These are phyloP conservation scores for Microtus montanus DNA, from an alignment of 2,113 vertebrate genomes.

Conservation along the genomic window DNA sequence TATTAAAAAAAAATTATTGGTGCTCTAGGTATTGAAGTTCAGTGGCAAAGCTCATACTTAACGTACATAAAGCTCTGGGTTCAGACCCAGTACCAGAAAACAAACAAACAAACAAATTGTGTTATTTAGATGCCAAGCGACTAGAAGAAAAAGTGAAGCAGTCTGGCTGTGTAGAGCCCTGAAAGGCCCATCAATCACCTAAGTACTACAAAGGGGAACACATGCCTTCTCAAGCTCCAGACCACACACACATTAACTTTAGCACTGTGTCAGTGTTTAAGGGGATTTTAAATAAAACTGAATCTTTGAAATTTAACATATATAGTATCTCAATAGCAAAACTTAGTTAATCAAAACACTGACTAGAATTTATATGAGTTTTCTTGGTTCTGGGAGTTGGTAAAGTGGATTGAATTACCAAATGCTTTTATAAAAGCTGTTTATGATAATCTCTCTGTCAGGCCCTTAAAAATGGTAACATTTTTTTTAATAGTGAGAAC, in stretches of 20 bases:
- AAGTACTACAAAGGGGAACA: background rate
- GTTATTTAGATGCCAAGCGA: slow-evolving; percentile 32
- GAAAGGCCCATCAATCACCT: background rate
- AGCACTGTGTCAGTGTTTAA: slow-evolving; percentile 18
- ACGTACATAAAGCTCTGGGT: background rate
- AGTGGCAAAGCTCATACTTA: background rate
- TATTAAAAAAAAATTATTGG: slow-evolving; percentile 29
- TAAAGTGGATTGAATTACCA: slow-evolving; percentile 49
- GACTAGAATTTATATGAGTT: background rate
- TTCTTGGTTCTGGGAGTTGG: slow-evolving; percentile 9
- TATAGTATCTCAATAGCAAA: slow-evolving; percentile 36
- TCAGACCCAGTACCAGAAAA: background rate
- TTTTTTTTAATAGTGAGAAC: background rate
- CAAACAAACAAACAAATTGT: background rate
- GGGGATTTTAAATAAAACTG: slow-evolving; percentile 46
- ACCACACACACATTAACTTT: background rate
- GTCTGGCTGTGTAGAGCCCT: background rate
- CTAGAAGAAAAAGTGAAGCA: slow-evolving; percentile 25
- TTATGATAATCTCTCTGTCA: slow-evolving; percentile 5
- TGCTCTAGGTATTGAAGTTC: background rate
- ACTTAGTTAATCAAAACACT: slow-evolving; percentile 4
- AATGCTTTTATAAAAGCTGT: slow-evolving; percentile 18
- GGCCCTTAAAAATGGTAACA: background rate
- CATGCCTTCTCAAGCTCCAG: background rate
- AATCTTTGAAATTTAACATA: slow-evolving; percentile 37